A percentile compares a stretch with the other conserved stretches of the same genome.
Conservation (phyloP, 2,888 invertebrate species). For the Diloba caeruleocephala region DNA sequence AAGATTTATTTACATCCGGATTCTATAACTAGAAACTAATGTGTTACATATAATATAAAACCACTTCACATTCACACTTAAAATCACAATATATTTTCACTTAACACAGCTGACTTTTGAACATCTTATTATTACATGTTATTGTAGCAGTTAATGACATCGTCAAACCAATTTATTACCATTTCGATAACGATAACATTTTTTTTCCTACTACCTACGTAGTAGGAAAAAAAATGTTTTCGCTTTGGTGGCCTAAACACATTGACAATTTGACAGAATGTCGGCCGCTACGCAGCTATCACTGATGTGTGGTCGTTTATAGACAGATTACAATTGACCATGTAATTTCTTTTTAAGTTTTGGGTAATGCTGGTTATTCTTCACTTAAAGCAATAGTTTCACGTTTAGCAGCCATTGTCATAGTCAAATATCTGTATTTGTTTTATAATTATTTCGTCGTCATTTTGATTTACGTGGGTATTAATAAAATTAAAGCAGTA, state of each 20-base stretch:
- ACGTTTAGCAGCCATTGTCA: too few species aligned
- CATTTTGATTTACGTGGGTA: too few species aligned
- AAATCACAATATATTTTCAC: constrained; percentile 5
- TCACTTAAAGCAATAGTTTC: constrained; percentile 10
- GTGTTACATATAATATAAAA: constrained; percentile 33
- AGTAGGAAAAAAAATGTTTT: constrained; percentile 59
- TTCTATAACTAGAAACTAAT: constrained; percentile 66
- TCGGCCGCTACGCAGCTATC: constrained; percentile 49
- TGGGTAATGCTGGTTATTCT: not conserved
- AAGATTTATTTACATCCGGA: constrained; percentile 85
- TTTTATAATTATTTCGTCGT: too few species aligned
- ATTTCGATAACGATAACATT: constrained; percentile 64
- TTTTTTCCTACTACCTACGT: too few species aligned
- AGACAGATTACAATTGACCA: constrained; percentile 34
- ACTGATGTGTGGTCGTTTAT: constrained; percentile 30
- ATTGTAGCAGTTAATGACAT: constrained; percentile 63
- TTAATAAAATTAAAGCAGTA: too few species aligned
- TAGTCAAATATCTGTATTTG: too few species aligned
- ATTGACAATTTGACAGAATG: constrained; percentile 53
- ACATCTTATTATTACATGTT: constrained; percentile 61
- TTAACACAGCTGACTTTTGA: not conserved
- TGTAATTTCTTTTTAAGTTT: constrained; percentile 4
- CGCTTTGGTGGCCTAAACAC: constrained; percentile 50
- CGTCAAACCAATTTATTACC: constrained; percentile 60
- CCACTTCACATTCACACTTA: constrained; percentile 18